Evolutionary conservation across 2,888 invertebrate species (phyloP), one percentile per base, ranked within the genome.

Genomic region (Chalcis sispes): DNA sequence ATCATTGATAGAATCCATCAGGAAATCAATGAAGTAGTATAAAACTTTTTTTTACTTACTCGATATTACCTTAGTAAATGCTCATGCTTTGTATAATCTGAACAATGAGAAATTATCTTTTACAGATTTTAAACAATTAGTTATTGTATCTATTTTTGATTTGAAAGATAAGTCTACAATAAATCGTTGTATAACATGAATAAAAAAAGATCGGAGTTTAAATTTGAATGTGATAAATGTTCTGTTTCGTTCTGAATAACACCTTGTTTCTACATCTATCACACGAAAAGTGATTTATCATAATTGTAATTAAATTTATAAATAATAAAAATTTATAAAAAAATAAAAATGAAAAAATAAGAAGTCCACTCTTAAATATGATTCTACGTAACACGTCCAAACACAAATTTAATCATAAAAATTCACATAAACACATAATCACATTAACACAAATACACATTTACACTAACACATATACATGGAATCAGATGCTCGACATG

Each of bases 1-100:
- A n/a, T n/a, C n/a, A n/a, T n/a, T n/a, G n/a, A n/a, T n/a, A n/a
- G n/a, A n/a, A n/a, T n/a, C n/a, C n/a, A n/a, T n/a, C n/a, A n/a
- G n/a, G n/a, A n/a, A n/a, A n/a, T n/a, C n/a, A n/a, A n/a, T n/a
- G n/a, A n/a, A n/a, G n/a, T n/a, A 15, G 15, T 46, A 46, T 27
- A 50, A 50, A 52, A n/a, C 50, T n/a, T 65, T 65, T 52, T 65
- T 65, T 65, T n/a, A 8, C 27, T 50, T 50, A 10, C 29, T 65
- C 5, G 65, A 27, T 48, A 65, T 65, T 15, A 8, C 25, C 23
- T 25, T 46, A 3, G 20, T 42, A 3, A n/a, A 42, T 5, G 65
- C 65, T 23, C 50, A n/a, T n/a, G n/a, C n/a, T n/a, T n/a, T n/a
- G n/a, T n/a, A n/a, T n/a, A n/a, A n/a, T n/a, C n/a, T n/a, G 27